Base-by-base conservation (phyloP, 2,888 invertebrate species). In the Pyrrhosoma nymphula region DNA sequence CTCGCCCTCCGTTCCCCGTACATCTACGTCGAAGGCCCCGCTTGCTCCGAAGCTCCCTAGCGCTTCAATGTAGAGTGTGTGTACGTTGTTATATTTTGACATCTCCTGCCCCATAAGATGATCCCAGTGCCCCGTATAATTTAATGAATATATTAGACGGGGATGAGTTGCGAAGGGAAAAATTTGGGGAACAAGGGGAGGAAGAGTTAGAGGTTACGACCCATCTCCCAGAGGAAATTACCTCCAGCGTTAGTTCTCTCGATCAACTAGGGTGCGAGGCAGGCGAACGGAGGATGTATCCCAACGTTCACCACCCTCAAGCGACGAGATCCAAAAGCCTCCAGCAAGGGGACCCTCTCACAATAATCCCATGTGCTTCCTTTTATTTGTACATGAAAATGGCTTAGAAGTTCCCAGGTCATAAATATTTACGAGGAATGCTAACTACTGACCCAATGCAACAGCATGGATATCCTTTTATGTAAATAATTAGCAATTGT, bases 31-130 rank as follows among this genome's bases (percentile, higher is more conserved):
- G 69, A 14, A n/a, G 69, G n/a, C 69, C 69, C n/a, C 26, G n/a
- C 26, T 69, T n/a, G n/a, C 69, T n/a, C n/a, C 10, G 12, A n/a
- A 23, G 69, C 69, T 23, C 8, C n/a, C 0, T 10, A n/a, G 69
- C 69, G n/a, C n/a, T 69, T n/a, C 6, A 35, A 16, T n/a, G 3
- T 35, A 18, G 82, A 0, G 82, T 30, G 82, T 35, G 30, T 35
- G 6, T 26, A n/a, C 82, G 82, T 35, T 82, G 69, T 69, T 69
- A 69, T 69, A 69, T 82, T 82, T 82, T 82, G 82, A 82, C 82
- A 82, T 82, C 30, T 18, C 30, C 82, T 16, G 35, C 30, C 82
- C 8, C 30, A 23, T 10, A 82, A 14, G 82, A 82, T 30, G 35
- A 35, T 35, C 82, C 82, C 69, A 20, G 69, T 26, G 47, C 69